A percentile compares a stretch with the other conserved stretches of the same genome.
phyloP scores from a whole-genome alignment of 2,113 vertebrate species.

The Manacus vitellinus region DNA sequence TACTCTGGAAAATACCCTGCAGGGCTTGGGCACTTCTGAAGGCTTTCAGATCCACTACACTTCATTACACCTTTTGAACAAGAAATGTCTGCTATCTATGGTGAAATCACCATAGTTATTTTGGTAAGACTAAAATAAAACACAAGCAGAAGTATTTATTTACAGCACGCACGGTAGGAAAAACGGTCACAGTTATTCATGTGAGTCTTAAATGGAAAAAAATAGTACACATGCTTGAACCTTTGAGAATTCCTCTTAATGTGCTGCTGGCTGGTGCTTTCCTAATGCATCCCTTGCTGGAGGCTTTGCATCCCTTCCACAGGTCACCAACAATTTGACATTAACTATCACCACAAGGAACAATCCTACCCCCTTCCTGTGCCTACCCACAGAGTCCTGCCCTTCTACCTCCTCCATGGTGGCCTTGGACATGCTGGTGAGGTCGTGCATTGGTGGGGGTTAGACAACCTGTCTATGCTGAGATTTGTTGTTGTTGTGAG shows the following conservation, averaged over 20 bases:
- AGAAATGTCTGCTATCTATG: not conserved
- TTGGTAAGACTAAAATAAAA: not conserved
- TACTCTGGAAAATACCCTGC: not conserved
- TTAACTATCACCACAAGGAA: not conserved
- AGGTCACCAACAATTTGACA: not conserved
- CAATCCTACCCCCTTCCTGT: not conserved
- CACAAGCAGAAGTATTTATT: not conserved
- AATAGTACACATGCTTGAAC: fast-evolving
- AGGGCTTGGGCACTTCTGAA: not conserved
- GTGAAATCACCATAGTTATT: not conserved
- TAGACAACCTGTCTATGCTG: not conserved
- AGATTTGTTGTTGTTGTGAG: not conserved
- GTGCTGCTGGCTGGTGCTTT: not conserved
- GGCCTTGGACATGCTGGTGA: not conserved
- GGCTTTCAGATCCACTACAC: not conserved
- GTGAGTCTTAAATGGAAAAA: not conserved
- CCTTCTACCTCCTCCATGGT: not conserved
- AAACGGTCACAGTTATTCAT: not conserved
- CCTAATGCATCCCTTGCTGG: not conserved
- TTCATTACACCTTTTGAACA: not conserved
- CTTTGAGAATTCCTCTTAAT: not conserved
- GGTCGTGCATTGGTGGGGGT: fast-evolving
- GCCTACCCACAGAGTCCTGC: not conserved
- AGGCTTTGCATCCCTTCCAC: not conserved
- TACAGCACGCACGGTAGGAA: not conserved